Base-by-base conservation (phyloP, 2,888 invertebrate genomes). In the Eueremaeus valkanovi region DNA sequence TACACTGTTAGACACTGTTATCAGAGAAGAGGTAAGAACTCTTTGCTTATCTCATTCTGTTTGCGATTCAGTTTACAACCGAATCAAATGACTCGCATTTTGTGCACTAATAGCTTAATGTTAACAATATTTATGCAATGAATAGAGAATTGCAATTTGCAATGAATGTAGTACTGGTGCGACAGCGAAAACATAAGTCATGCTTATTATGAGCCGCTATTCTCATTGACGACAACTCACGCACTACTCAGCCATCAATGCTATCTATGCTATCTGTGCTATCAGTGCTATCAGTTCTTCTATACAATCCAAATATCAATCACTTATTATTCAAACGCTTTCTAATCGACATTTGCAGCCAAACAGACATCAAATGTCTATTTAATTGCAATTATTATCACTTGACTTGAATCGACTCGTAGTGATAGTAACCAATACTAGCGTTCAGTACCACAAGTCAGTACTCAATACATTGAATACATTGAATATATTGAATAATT, bases 31-130 rank as follows among this genome's bases (percentile, higher is more conserved):
- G 18, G 8, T 58, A 29, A 31, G 24, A 58, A 58, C 58, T 27
- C 58, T 58, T 58, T 58, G 58, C 58, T 58, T 58, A 58, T 58
- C 58, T 58, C 29, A 58, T 31, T 58, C 58, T 29, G 58, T 3
- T 5, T 58, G 5, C 13, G n/a, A n/a, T n/a, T n/a, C n/a, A n/a
- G n/a, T n/a, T n/a, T n/a, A n/a, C n/a, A n/a, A n/a, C n/a, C n/a
- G n/a, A n/a, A n/a, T n/a, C n/a, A 58, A 58, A 58, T 58, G 58
- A 58, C 58, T 58, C 27, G 58, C 58, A 58, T 16, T 58, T 58
- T 58, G 58, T 27, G 58, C 24, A 58, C 24, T 31, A 58, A 58
- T 21, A 21, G 49, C 21, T 49, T 49, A 49, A 49, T 21, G 49
- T 49, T 16, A 21, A 58, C 27, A 58, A 58, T 58, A 58, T 58